Evolutionary conservation across 1,140 invertebrate genomes (phyloP), one percentile per base, ranked within the genome.

Genomic region (Procambarus clarkii): DNA sequence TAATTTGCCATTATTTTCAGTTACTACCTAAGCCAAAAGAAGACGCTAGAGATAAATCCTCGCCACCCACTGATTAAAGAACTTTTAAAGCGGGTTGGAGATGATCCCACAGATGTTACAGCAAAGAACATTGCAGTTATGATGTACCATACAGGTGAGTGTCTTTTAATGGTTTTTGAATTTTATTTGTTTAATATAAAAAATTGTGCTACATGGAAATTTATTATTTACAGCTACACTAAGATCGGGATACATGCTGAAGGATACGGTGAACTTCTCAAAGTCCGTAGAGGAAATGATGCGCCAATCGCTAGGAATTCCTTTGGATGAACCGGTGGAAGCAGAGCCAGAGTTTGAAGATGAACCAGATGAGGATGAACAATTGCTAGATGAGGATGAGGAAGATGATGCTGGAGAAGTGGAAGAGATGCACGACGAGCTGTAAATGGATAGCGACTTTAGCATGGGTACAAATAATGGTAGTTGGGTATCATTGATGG

Each of bases 11-110:
- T 86, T 92, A 92, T 92, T 93, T 94, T 21, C 92, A 96, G 95
- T 77, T 99, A 98, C 95, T 99, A 99, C 94, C 95, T 99, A 15
- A 97, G 96, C 93, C 98, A 99, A 95, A 99, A 99, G 96, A 99
- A 99, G 95, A 98, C 97, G 34, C 94, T 99, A 82, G 99, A 99
- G 95, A 97, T 99, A 86, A 99, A 99, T 95, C 98, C 99, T 24
- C 95, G 98, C 64, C 99, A 99, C 96, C 99, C 99, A 15, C 95
- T 99, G 5, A 97, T 99, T 92, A 97, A 97, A 93, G 98, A 99
- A 94, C 95, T 99, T 76, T 95, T 99, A 93, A 96, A 96, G 71
- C 95, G 98, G 93, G 97, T 99, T 2, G 96, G 97, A 90, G 96
- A 96, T 89, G 97, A 98, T 94, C 95, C 96, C 74, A 96, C 96